Evolutionary conservation across 2,888 invertebrate genomes (phyloP), one percentile per base, ranked within the genome.

Genomic region (Tenthredo scrophulariae): DNA sequence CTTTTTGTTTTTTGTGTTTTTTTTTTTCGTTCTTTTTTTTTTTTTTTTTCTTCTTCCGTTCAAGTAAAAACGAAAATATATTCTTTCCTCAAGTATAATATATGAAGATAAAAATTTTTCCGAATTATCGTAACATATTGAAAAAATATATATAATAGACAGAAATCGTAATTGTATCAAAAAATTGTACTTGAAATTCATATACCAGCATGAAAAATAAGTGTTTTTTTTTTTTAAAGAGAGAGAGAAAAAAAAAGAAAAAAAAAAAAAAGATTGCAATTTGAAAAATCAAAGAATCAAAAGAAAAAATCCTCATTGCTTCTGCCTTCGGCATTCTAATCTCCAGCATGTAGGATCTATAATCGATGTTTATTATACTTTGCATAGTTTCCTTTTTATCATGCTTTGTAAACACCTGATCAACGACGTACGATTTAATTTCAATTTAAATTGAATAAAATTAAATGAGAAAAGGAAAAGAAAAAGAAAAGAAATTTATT

Each of bases 271-370:
- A 43, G 0, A 9, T 22, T 75, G 50, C 2, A 46, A 18, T 13
- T 22, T 15, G 9, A 40, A 26, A 40, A 22, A 37, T 26, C 22
- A 3, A n/a, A 43, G 22, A 43, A 33, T 43, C 1, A 26, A 3
- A 82, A 33, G 67, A 18, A 40, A 67, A 65, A 70, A 67, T 83
- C 67, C 83, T 50, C 46, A 46, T 67, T 83, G 83, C 83, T 83
- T 70, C 83, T 70, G 65, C 67, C 83, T 83, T 58, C 46, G 50
- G 70, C 83, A 83, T 83, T 83, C 83, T 83, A 37, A 83, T 70
- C 67, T 83, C 83, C 83, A 83, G 83, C 83, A 83, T 83, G 83
- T 83, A 83, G 83, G 83, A 67, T 50, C 43, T 62, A 29, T 54
- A 50, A 46, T 75, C 26, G 18, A 77, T 75, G 75, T 75, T 43